Percentiles rank a stretch among this genome's conserved stretches.
These are phyloP conservation scores for Eristalis pertinax DNA, from an alignment of 2,888 invertebrate genomes.

Conservation along the genomic window DNA sequence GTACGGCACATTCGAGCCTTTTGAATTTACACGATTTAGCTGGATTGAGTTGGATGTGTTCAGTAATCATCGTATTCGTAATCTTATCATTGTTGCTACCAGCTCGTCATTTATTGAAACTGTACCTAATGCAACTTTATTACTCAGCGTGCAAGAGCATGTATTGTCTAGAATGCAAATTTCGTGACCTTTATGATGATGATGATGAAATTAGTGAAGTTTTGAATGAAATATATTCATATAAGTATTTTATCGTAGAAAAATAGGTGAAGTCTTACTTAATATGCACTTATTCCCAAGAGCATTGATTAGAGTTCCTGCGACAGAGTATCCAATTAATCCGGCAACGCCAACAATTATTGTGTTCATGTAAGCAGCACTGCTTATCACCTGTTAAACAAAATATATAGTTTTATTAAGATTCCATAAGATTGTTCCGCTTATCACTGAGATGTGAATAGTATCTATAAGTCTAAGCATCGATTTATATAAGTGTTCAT, in stretches of 20 bases:
- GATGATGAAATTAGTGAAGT: neutral
- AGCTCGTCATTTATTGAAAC: neutral
- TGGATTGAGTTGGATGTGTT: neutral
- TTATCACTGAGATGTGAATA: neutral
- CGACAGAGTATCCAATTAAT: slow-evolving; percentile 85
- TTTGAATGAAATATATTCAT: neutral
- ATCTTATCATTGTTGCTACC: neutral
- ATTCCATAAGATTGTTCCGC: no score
- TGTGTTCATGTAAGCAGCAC: slow-evolving; percentile 87
- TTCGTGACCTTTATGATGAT: no score
- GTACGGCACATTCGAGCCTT: neutral
- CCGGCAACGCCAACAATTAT: slow-evolving; percentile 86
- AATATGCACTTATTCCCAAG: slow-evolving; percentile 83
- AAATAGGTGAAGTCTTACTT: slow-evolving; percentile 76
- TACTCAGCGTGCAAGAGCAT: neutral
- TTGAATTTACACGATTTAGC: neutral
- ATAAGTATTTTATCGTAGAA: neutral
- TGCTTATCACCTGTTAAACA: slow-evolving; percentile 50
- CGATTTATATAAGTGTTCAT: no score
- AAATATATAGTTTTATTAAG: neutral
- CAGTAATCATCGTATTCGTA: neutral
- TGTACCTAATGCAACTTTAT: neutral
- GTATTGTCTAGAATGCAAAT: no score
- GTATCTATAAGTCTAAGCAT: no score
- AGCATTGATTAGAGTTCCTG: slow-evolving; percentile 82